Evolutionary conservation across 2,797 vertebrate species (phyloP).

Genomic region (Rhinatrema bivittatum): DNA sequence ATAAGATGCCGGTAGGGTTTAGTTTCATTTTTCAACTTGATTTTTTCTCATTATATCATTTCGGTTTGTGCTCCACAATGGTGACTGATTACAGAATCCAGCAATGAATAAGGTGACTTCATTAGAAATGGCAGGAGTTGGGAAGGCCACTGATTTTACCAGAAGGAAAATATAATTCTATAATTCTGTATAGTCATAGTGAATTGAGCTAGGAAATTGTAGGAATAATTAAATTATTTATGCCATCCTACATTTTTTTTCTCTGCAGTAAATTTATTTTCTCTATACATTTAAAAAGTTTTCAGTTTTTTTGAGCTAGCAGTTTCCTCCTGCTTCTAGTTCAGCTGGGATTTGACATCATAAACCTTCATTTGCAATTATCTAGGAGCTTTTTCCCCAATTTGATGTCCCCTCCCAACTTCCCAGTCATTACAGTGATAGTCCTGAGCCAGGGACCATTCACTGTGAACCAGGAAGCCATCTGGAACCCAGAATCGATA

Average conservation of each 20-base stretch:
- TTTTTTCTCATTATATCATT: neutral
- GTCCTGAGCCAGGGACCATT: too few species aligned
- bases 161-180: neutral
- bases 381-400: too few species aligned
- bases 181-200: neutral
- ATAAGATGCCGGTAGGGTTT: neutral
- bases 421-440: too few species aligned
- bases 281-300: too few species aligned
- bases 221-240: neutral
- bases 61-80: neutral
- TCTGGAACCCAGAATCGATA: too few species aligned
- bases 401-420: too few species aligned
- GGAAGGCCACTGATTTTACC: neutral
- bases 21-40: neutral
- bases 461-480: too few species aligned
- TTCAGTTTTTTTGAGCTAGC: too few species aligned
- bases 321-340: too few species aligned
- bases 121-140: neutral
- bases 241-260: neutral
- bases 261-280: too few species aligned
- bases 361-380: too few species aligned
- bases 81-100: constrained; percentile 3
- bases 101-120: neutral
- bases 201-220: neutral
- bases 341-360: too few species aligned